Conservation (phyloP, 2,888 invertebrate genomes). For the Limnephilus marmoratus region DNA sequence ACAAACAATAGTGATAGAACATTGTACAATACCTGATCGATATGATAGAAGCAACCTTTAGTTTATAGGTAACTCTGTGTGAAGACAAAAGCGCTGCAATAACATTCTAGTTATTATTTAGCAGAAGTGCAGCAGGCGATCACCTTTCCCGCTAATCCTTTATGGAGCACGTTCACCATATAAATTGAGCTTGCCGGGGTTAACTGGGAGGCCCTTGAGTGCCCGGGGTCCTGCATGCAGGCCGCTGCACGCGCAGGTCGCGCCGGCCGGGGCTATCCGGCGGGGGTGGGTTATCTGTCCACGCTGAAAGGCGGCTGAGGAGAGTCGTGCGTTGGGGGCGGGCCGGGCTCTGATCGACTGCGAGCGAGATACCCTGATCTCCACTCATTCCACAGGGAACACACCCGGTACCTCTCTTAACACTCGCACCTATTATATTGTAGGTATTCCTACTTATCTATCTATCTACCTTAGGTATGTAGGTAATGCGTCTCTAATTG, state of each 20-base stretch:
- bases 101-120: not conserved
- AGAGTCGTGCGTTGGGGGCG: constrained; percentile 43
- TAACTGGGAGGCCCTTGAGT: not conserved
- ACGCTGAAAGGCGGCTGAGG: constrained; percentile 35
- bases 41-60: not conserved
- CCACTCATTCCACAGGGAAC: not conserved
- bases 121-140: constrained; percentile 29
- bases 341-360: constrained; percentile 36
- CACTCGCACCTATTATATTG: not conserved
- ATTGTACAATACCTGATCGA: too few relatives aligned
- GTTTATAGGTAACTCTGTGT: not conserved
- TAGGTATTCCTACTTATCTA: too few relatives aligned
- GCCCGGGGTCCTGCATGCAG: constrained; percentile 33
- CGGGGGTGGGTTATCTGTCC: constrained; percentile 44
- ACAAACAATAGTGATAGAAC: too few relatives aligned
- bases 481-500: too few relatives aligned
- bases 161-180: constrained; percentile 45
- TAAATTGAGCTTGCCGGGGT: constrained; percentile 24
- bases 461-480: too few relatives aligned
- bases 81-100: not conserved
- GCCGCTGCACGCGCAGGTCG: not conserved
- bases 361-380: constrained; percentile 8
- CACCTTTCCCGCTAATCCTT: constrained; percentile 44
- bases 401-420: not conserved
- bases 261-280: not conserved